phyloP scores from a whole-genome alignment of 1,140 invertebrate species.

The Sitobion miscanthi region DNA sequence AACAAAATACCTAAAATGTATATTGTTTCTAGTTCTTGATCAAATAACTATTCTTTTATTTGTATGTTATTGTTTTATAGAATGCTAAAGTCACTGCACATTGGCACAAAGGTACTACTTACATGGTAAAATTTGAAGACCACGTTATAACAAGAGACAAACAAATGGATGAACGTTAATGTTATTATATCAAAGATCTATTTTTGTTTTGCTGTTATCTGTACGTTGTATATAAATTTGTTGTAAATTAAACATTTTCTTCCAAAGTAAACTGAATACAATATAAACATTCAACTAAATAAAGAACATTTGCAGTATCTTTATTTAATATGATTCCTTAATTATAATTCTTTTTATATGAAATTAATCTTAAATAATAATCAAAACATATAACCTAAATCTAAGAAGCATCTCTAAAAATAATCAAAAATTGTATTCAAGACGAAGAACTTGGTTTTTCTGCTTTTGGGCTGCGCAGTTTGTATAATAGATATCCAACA shows the following conservation, averaged over 20 bases:
- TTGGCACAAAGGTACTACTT: constrained; percentile 99
- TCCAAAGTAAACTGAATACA: constrained; percentile 35
- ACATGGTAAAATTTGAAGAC: constrained; percentile 99
- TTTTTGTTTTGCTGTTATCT: constrained; percentile 19
- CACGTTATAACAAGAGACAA: constrained; percentile 92
- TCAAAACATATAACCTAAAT: constrained; percentile 39
- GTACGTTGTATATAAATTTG: constrained; percentile 2
- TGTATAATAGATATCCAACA: constrained; percentile 42
- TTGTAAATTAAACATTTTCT: background rate
- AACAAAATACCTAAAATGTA: background rate
- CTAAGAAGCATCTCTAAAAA: constrained; percentile 25
- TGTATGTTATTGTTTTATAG: constrained; percentile 68
- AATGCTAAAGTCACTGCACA: constrained; percentile 95
- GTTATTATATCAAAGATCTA: constrained; percentile 30
- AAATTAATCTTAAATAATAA: constrained; percentile 44
- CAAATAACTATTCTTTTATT: background rate
- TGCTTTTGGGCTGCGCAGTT: constrained; percentile 21
- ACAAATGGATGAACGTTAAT: constrained; percentile 84
- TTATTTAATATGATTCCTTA: constrained; percentile 45
- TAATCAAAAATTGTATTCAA: constrained; percentile 39
- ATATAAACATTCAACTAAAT: background rate
- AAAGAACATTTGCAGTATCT: background rate
- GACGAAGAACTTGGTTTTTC: constrained; percentile 45
- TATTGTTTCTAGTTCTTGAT: background rate
- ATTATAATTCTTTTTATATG: constrained; percentile 39